Base-by-base conservation (phyloP, 2,888 invertebrate genomes). In the Tinea pellionella region DNA sequence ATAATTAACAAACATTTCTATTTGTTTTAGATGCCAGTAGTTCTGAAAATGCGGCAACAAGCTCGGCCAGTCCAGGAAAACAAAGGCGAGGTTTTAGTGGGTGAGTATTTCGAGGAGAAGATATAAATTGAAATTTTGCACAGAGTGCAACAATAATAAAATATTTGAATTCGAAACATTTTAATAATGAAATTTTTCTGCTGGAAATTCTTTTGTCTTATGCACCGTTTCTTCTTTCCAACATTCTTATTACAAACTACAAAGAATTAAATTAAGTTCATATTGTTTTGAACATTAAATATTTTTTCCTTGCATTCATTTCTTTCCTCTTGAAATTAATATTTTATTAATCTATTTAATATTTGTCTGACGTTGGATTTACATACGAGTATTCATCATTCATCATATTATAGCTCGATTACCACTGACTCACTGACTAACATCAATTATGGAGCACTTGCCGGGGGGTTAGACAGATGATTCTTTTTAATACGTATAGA, bases 81-180 rank as follows among this genome's bases (percentile, higher is more conserved):
- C 95, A 95, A 75, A 89, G 95, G 62, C 90, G 94, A 65, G 94
- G 92, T 58, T 95, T 95, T 70, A 93, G 94, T 75, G 93, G 94
- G 95, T 95, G 83, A 93, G 94, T 91, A 51, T 9, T 16, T 12
- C 37, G n/a, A 16, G 13, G 47, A 51, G n/a, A 16, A 47, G 47
- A 51, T 62, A 18, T 59, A 24, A 62, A 30, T 12, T 57, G 8
- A 30, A 1, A 41, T 41, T 12, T 24, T 24, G 24, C 9, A 37
- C 37, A 37, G 37, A 12, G 9, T 37, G n/a, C 37, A 37, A 6
- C 24, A 37, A 37, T 37, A 37, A 2, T 9, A 37, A 37, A 37
- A 37, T 37, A 37, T n/a, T 37, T 37, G 37, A 37, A n/a, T 37
- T 6, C n/a, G 9, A 37, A n/a, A 9, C 3, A 37, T 37, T 37